Evolutionary conservation across 2,888 invertebrate genomes (phyloP).

Genomic region (Xanthia togata): DNA sequence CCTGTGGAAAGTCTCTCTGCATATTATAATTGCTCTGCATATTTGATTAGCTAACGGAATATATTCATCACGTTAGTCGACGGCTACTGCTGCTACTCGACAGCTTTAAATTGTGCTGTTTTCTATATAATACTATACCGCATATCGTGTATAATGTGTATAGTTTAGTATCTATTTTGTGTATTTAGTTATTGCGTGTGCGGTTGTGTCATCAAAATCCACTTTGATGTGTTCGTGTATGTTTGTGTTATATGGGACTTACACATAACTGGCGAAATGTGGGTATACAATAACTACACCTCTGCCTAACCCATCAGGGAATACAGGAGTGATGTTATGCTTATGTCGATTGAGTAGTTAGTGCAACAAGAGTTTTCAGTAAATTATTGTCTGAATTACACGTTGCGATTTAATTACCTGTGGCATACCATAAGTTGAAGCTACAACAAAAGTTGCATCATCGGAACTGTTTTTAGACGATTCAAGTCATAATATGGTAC

Average conservation of each 20-base stretch:
- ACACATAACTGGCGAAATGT: too few species aligned
- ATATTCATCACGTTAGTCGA: slow-evolving; percentile 37
- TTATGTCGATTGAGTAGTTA: background rate
- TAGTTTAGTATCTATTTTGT: background rate
- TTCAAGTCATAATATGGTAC: background rate
- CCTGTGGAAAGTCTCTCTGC: slow-evolving; percentile 37
- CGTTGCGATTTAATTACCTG: background rate
- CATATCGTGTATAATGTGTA: too few species aligned
- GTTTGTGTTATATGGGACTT: too few species aligned
- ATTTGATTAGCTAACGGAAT: slow-evolving; percentile 50
- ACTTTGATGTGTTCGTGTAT: too few species aligned
- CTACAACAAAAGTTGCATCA: background rate
- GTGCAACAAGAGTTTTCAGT: background rate
- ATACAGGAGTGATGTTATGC: too few species aligned
- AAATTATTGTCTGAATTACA: background rate
- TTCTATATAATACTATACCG: background rate
- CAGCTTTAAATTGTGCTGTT: slow-evolving; percentile 20
- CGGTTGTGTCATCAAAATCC: too few species aligned
- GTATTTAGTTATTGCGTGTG: background rate
- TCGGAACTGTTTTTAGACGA: background rate
- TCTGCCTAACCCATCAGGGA: too few species aligned
- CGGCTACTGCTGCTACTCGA: slow-evolving; percentile 6
- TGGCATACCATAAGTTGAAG: too few species aligned
- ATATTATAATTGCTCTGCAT: slow-evolving; percentile 52
- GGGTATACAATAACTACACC: too few species aligned